These are phyloP conservation scores for Sericinus montela DNA, from an alignment of 2,888 invertebrate genomes.

Conservation along the genomic window DNA sequence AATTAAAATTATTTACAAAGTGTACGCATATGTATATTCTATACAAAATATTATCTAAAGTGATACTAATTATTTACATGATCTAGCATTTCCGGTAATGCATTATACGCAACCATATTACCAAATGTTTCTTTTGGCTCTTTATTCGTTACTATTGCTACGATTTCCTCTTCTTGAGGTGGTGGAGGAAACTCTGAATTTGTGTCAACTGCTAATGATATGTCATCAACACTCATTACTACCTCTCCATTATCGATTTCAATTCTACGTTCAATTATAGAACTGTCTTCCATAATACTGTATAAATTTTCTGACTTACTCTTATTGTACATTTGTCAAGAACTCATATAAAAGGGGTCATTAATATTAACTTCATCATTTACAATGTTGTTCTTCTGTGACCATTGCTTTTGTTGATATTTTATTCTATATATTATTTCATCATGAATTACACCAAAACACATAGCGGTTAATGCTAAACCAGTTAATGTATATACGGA, in stretches of 20 bases:
- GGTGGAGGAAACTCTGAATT: constrained; percentile 61
- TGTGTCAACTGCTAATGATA: constrained; percentile 53
- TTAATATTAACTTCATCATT: constrained; percentile 82
- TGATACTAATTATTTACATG: constrained; percentile 54
- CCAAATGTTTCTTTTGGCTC: constrained; percentile 66
- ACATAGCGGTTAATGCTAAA: constrained; percentile 93
- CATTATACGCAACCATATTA: constrained; percentile 76
- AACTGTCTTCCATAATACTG: constrained; percentile 75
- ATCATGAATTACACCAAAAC: constrained; percentile 93
- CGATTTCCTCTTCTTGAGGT: constrained; percentile 69
- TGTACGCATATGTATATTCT: constrained; percentile 4
- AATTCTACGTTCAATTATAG: constrained; percentile 62
- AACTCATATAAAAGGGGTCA: constrained; percentile 84
- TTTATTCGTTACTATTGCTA: constrained; percentile 73
- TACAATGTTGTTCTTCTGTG: constrained; percentile 81
- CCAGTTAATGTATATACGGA: constrained; percentile 92
- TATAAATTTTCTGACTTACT: constrained; percentile 79
- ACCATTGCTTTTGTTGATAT: constrained; percentile 82
- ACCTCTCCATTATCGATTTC: constrained; percentile 74
- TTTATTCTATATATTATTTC: constrained; percentile 91
- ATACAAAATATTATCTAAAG: too few relatives aligned
- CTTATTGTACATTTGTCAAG: constrained; percentile 85
- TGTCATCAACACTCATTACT: constrained; percentile 73
- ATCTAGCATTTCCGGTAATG: constrained; percentile 71
- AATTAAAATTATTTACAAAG: constrained; percentile 10